Evolutionary conservation across 2,113 vertebrate genomes (phyloP), one percentile per base, ranked within the genome.

Genomic region (Chlorodrepanis virens): DNA sequence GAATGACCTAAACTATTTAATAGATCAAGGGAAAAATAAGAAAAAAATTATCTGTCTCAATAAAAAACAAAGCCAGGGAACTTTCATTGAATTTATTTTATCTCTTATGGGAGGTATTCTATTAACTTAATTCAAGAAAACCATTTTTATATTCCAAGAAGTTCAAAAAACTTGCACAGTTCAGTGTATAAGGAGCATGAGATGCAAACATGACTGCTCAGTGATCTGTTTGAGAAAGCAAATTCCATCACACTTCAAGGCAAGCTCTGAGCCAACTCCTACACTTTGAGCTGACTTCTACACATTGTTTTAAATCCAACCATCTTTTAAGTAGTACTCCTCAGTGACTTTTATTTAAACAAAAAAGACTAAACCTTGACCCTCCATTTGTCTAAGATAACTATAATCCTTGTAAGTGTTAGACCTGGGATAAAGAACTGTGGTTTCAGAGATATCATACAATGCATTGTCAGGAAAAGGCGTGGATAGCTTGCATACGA

Each of bases 381-480:
- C 31, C 23, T 81, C 17, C 24, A 49, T 81, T 92, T 88, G 11
- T 64, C 82, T 69, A 54, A 94, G 64, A 75, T 68, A 89, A 90
- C 63, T 91, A 60, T 54, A 92, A 83, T 92, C 87, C 81, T 82
- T 94, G 44, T 50, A 87, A 91, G 65, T 57, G 40, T 53, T 65
- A 84, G 64, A 64, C 54, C 27, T 70, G 35, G 85, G 89, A 84
- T 74, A 93, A 78, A 81, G 81, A 93, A 54, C 39, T 75, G 64
- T 31, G n/a, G 52, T 93, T 89, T 93, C 70, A 90, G 68, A 91
- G 68, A 84, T 83, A 39, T 50, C 78, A 77, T 86, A 96, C 94
- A 94, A 95, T 74, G 90, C 70, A 72, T 76, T 89, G 70, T 97
- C 98, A 98, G 97, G 98, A 98, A 98, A 96, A 97, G 72, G 97